phyloP scores from a whole-genome alignment of 2,888 invertebrate genomes.

The Metacarcinus magister region DNA sequence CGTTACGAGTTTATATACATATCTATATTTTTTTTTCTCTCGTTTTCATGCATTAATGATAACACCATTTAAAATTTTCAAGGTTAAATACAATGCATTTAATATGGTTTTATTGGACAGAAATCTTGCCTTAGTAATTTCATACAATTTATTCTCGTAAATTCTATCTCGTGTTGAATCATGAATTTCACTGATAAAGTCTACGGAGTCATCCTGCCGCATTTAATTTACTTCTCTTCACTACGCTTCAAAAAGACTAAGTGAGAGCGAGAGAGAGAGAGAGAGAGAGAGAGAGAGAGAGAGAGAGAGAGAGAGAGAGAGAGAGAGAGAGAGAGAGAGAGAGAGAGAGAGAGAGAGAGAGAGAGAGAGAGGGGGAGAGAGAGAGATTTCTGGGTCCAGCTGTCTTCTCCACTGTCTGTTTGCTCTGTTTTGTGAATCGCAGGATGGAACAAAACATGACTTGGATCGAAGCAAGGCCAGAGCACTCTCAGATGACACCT shows the following conservation, averaged over 20 bases:
- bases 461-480: background rate
- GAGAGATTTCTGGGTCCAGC: background rate
- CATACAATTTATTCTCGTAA: no score
- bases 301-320: slow-evolving; percentile 61
- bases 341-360: slow-evolving; percentile 56
- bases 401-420: background rate
- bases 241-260: background rate
- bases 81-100: no score
- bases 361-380: slow-evolving; percentile 44
- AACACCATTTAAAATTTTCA: no score
- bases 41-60: no score
- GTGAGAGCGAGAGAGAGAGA: background rate
- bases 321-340: slow-evolving; percentile 63
- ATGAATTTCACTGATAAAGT: no score
- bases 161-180: no score
- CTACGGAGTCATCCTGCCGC: no score
- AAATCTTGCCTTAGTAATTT: no score
- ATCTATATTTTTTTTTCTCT: no score
- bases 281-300: slow-evolving; percentile 15
- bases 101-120: no score
- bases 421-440: background rate
- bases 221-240: no score
- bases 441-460: background rate
- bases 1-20: no score
- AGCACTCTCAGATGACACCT: background rate